Evolutionary conservation across 2,888 invertebrate species (phyloP).

Genomic region (Tigriopus californicus): DNA sequence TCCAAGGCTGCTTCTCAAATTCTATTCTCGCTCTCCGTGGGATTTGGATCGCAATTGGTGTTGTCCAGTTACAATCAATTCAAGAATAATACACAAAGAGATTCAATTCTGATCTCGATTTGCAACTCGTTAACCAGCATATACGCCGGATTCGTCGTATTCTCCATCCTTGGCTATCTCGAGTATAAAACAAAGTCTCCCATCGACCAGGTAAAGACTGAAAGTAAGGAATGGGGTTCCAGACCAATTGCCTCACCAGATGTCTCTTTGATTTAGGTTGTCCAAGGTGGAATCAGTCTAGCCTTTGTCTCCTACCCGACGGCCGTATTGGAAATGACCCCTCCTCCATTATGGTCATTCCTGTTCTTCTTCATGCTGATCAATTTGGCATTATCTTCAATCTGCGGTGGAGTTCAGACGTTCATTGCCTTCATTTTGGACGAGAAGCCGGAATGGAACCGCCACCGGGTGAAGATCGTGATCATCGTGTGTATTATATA

Average conservation of each 20-base stretch:
- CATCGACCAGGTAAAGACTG: background rate
- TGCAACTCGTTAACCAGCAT: slow-evolving; percentile 29
- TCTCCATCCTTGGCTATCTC: slow-evolving; percentile 30
- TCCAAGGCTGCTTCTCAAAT: slow-evolving; percentile 13
- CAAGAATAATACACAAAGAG: slow-evolving; percentile 18
- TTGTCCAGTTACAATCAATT: slow-evolving; percentile 14
- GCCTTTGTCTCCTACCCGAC: slow-evolving; percentile 23
- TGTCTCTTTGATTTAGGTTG: slow-evolving; percentile 17
- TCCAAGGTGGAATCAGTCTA: slow-evolving; percentile 19
- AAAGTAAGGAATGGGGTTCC: background rate
- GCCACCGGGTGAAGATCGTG: slow-evolving; percentile 36
- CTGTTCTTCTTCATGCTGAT: slow-evolving; percentile 59
- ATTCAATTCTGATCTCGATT: slow-evolving; percentile 24
- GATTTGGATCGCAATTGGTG: slow-evolving; percentile 14
- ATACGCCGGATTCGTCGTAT: slow-evolving; percentile 29
- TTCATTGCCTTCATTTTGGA: slow-evolving; percentile 45
- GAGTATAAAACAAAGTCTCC: slow-evolving; percentile 26
- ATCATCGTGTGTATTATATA: slow-evolving; percentile 41
- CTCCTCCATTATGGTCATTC: slow-evolving; percentile 58
- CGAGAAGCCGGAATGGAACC: slow-evolving; percentile 52
- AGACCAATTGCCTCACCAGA: background rate
- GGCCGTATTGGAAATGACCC: slow-evolving; percentile 21
- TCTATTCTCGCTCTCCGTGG: slow-evolving; percentile 3
- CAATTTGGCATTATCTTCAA: slow-evolving; percentile 24
- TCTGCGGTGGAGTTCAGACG: slow-evolving; percentile 35